A percentile compares a stretch with the other conserved stretches of the same genome.
phyloP scores from a whole-genome alignment of 2,888 invertebrate genomes.

The Polia nebulosa region DNA sequence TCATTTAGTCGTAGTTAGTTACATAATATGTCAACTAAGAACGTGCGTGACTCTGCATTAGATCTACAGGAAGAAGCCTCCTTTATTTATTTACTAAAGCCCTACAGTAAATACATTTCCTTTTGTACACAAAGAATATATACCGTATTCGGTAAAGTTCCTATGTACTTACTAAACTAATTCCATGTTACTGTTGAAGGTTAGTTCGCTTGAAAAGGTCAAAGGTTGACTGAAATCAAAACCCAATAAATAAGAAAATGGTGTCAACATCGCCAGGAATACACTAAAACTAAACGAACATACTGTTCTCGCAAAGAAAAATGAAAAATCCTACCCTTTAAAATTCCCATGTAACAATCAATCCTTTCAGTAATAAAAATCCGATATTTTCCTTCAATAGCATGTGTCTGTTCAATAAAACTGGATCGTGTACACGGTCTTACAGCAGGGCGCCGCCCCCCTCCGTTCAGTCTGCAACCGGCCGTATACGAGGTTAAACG shows the following conservation, averaged over 20 bases:
- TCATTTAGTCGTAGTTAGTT: neutral
- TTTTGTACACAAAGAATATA: neutral
- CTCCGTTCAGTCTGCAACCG: slow-evolving; percentile 73
- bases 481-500: slow-evolving; percentile 70
- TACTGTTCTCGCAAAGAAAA: neutral
- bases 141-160: neutral
- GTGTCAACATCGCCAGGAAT: neutral
- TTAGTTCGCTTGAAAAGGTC: slow-evolving; percentile 11
- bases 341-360: slow-evolving; percentile 46
- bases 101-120: neutral
- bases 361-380: slow-evolving; percentile 61
- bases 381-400: slow-evolving; percentile 59
- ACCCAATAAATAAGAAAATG: slow-evolving; percentile 1
- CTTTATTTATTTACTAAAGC: neutral
- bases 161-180: neutral
- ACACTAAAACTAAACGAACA: neutral
- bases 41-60: slow-evolving; percentile 16
- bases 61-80: neutral
- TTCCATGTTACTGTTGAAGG: neutral
- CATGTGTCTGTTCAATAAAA: slow-evolving; percentile 67
- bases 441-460: slow-evolving; percentile 76
- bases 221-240: slow-evolving; percentile 19
- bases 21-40: neutral
- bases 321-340: neutral
- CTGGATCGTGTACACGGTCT: slow-evolving; percentile 65